Conservation (phyloP, 2,888 invertebrate species). For the Hirtodrosophila trivittata region DNA sequence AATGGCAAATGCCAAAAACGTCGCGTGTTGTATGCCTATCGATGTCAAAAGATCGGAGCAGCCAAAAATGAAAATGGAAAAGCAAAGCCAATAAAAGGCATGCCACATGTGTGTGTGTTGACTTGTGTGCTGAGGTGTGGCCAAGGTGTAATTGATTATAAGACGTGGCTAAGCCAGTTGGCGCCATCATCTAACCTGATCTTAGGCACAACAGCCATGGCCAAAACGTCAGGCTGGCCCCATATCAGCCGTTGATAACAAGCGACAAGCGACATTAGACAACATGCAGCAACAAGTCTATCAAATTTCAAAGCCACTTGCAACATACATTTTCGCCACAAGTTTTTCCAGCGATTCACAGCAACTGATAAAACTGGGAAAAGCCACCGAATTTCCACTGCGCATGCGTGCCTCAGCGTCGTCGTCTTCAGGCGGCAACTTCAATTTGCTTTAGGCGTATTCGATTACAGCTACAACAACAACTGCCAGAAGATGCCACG, state of each 20-base stretch:
- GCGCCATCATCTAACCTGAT: slow-evolving; percentile 66
- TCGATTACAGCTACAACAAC: slow-evolving; percentile 51
- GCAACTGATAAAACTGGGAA: slow-evolving; percentile 53
- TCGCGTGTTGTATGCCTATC: slow-evolving; percentile 70
- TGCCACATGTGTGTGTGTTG: slow-evolving; percentile 45
- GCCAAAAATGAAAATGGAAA: slow-evolving; percentile 34
- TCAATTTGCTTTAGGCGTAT: slow-evolving; percentile 49
- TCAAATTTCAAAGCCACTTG: slow-evolving; percentile 74
- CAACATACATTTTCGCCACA: slow-evolving; percentile 44
- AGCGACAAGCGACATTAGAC: slow-evolving; percentile 27
- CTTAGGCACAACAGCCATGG: slow-evolving; percentile 38
- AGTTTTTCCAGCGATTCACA: slow-evolving; percentile 48
- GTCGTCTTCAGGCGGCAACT: slow-evolving; percentile 32
- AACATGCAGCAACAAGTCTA: slow-evolving; percentile 56
- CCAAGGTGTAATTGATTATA: slow-evolving; percentile 67
- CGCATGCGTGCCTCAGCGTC: slow-evolving; percentile 52
- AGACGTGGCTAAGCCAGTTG: slow-evolving; percentile 54
- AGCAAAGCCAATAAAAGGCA: slow-evolving; percentile 58
- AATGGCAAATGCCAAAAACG: slow-evolving; percentile 65
- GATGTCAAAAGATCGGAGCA: slow-evolving; percentile 53
- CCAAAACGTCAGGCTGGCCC: slow-evolving; percentile 44
- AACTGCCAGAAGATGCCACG: slow-evolving; percentile 20
- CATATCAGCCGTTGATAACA: slow-evolving; percentile 38
- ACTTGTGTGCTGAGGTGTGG: slow-evolving; percentile 64
- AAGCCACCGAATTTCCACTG: slow-evolving; percentile 25